Evolutionary conservation across 2,113 vertebrate species (phyloP).

Genomic region (Mastomys natalensis): DNA sequence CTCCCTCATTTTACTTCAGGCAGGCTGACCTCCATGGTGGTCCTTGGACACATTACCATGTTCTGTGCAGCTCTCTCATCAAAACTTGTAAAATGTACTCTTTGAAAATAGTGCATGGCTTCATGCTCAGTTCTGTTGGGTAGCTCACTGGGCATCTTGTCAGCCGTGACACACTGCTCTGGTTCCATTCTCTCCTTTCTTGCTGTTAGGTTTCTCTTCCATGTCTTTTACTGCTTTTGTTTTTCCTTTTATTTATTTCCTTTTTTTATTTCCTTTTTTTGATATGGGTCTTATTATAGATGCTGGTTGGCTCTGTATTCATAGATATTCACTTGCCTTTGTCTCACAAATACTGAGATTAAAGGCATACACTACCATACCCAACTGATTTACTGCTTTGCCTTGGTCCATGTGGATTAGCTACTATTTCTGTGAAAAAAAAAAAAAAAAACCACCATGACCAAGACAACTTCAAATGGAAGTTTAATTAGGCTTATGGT

Average conservation of each 20-base stretch:
- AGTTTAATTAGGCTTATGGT: not conserved
- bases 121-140: not conserved
- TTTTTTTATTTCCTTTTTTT: too few species aligned
- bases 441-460: not conserved
- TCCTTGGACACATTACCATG: not conserved
- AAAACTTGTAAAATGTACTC: not conserved
- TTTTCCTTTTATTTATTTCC: not conserved
- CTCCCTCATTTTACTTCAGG: not conserved
- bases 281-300: not conserved
- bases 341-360: not conserved
- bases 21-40: not conserved
- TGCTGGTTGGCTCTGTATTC: not conserved
- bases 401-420: not conserved
- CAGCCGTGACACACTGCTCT: not conserved
- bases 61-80: too few species aligned
- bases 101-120: too few species aligned
- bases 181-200: not conserved
- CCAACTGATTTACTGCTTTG: not conserved
- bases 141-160: not conserved
- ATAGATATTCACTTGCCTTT: not conserved
- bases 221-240: not conserved
- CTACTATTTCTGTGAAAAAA: not conserved
- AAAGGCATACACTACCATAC: accelerated
- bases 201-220: not conserved
- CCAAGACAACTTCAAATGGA: not conserved